phyloP scores from a whole-genome alignment of 2,797 vertebrate species.

The Syngnathus acus region DNA sequence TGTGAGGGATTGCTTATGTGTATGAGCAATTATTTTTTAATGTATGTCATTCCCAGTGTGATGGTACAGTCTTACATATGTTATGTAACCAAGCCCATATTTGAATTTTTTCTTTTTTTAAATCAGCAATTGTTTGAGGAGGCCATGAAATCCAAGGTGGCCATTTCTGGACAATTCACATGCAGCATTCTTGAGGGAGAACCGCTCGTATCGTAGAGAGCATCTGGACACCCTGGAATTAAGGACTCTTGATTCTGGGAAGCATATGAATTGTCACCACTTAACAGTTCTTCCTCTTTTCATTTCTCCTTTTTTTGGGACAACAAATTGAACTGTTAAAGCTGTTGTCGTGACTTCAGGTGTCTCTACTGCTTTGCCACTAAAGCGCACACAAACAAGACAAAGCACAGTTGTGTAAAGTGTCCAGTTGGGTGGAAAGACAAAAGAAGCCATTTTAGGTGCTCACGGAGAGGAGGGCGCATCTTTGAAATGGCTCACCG shows the following conservation, averaged over 20 bases:
- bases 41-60: conserved; percentile 78
- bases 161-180: conserved; percentile 48
- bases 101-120: conserved; percentile 54
- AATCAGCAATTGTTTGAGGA: conserved; percentile 29
- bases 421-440: conserved; percentile 40
- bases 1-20: conserved; percentile 76
- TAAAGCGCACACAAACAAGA: conserved; percentile 47
- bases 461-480: conserved; percentile 36
- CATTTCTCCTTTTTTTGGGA: conserved; percentile 16
- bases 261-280: conserved; percentile 44
- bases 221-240: conserved; percentile 45
- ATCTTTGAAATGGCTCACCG: conserved; percentile 49
- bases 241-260: conserved; percentile 39
- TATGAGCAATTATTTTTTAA: conserved; percentile 77
- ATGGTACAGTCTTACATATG: conserved; percentile 81
- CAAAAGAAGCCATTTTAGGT: conserved; percentile 51
- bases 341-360: conserved; percentile 42
- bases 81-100: conserved; percentile 74
- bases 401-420: conserved; percentile 58
- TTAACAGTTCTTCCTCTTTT: conserved; percentile 47
- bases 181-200: conserved; percentile 42
- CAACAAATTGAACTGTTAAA: conserved; percentile 36
- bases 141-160: conserved; percentile 37
- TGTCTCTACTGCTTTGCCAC: conserved; percentile 53
- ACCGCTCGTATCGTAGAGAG: conserved; percentile 36